Base-by-base conservation (phyloP, 2,113 vertebrate species). In the Brachypodius melanocephalos region DNA sequence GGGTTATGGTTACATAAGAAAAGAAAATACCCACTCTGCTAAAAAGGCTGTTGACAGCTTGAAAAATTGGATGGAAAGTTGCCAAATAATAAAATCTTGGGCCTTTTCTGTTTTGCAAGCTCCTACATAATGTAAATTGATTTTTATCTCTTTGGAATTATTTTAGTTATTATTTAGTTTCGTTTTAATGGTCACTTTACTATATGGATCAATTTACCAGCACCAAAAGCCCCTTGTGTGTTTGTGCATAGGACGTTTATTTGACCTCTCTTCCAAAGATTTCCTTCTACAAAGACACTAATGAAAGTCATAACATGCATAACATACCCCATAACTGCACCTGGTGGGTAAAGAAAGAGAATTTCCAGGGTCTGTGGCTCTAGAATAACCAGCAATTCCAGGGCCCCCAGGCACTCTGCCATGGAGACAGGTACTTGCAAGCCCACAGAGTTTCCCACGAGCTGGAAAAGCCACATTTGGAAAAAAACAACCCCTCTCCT, bases 141-240 rank as follows among this genome's bases (percentile, higher is more conserved):
- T 89, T 82, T 96, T 89, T 87, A 63, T 87, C 15, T 89, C 3
- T 81, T 93, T 82, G 22, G n/a, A 93, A 65, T 3, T 43, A 52
- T 36, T 89, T 86, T 84, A 74, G 36, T 65, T 84, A 65, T 79
- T 67, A 25, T 65, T 38, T 38, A 38, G 38, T 38, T 38, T 40
- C 45, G 28, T 85, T 90, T 67, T 28, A 84, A 58, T 4, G 32
- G 6, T 36, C 10, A 31, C 32, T 85, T 79, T 65, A 46, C 18
- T 80, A 62, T 19, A 55, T 0, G 1, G 28, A 78, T 74, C 68
- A 71, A 59, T 69, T 94, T 80, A 74, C 29, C 32, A 48, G 38
- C 48, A 71, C 11, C 43, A 63, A 86, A 88, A 88, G 9, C 31
- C 22, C 40, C 21, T 80, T 54, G 4, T 38, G 26, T 31, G 7